Percentiles rank a stretch among this genome's conserved stretches.
Evolutionary conservation across 2,113 vertebrate species (phyloP).

Genomic region (Danio rerio): GRCz12tu NC_133195.1:42517501-42518000

Average conservation of each 20-base stretch:
- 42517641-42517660: slow-evolving; percentile 73
- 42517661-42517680: slow-evolving; percentile 93
- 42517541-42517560: no score
- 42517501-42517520: no score
- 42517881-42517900: slow-evolving; percentile 1
- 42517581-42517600: no score
- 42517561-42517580: no score
- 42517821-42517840: slow-evolving; percentile 8
- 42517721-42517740: slow-evolving; percentile 97
- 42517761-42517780: slow-evolving; percentile 86
- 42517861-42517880: slow-evolving; percentile 25
- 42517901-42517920: slow-evolving; percentile 42
- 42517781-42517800: slow-evolving; percentile 18
- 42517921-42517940: slow-evolving; percentile 9
- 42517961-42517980: not conserved
- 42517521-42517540: no score
- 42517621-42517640: not conserved
- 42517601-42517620: not conserved
- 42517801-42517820: slow-evolving; percentile 7
- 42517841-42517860: slow-evolving; percentile 11
- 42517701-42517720: slow-evolving; percentile 99
- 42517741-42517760: slow-evolving; percentile 95
- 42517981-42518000: no score
- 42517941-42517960: not conserved
- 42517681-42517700: slow-evolving; percentile 93